Evolutionary conservation across 1,140 invertebrate species (phyloP).

Genomic region (Pogonomyrmex barbatus): DNA sequence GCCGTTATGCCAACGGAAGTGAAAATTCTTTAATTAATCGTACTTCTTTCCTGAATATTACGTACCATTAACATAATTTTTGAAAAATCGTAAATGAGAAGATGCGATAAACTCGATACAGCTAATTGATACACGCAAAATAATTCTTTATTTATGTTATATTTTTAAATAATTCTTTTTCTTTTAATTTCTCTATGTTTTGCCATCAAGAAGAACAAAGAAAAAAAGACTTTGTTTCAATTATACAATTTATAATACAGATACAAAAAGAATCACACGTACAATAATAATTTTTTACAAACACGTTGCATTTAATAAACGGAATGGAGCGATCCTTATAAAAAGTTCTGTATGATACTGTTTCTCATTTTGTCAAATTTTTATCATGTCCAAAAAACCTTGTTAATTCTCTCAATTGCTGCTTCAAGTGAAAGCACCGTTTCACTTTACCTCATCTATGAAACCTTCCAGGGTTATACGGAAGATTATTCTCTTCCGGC

Average conservation of each 20-base stretch:
- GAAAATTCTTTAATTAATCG: conserved; percentile 20
- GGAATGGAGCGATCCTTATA: not conserved
- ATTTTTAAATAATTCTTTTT: not conserved
- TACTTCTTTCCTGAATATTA: conserved; percentile 23
- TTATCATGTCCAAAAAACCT: not conserved
- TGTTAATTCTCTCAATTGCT: not conserved
- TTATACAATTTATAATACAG: not conserved
- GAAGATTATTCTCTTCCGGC: conserved; percentile 60
- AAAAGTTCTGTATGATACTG: not conserved
- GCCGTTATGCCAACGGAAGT: conserved; percentile 16
- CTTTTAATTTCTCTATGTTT: not conserved
- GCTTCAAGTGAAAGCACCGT: conserved; percentile 70
- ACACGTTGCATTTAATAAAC: not conserved
- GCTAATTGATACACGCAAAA: not conserved
- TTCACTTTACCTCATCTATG: conserved; percentile 68
- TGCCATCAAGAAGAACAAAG: too few species aligned
- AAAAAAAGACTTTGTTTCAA: not conserved
- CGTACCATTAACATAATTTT: not conserved
- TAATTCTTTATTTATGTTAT: not conserved
- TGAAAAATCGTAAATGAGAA: not conserved
- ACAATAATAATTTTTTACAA: not conserved
- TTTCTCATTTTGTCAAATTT: not conserved
- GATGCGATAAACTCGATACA: not conserved
- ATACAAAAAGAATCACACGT: not conserved
- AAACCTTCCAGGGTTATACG: conserved; percentile 44